These are phyloP conservation scores for Microctonus brassicae DNA, from an alignment of 2,888 invertebrate species.

Conservation along the genomic window DNA sequence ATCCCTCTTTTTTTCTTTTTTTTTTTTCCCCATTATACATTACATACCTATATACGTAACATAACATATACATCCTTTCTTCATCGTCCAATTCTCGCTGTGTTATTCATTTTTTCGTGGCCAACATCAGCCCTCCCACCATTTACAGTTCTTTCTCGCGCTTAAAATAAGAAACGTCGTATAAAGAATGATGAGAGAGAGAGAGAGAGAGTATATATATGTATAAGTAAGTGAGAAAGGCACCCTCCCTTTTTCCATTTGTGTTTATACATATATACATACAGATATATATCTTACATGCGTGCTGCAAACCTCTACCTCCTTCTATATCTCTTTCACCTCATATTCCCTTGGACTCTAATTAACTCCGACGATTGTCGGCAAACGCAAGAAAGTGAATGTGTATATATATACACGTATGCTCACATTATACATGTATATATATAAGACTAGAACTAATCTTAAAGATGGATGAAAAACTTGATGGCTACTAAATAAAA, in stretches of 20 bases:
- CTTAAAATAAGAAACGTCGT: conserved; percentile 4
- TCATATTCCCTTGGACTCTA: conserved; percentile 46
- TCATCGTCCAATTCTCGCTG: neutral
- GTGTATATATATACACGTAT: conserved; percentile 3
- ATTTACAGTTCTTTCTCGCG: neutral
- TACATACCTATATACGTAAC: conserved; percentile 9
- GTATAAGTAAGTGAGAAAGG: neutral
- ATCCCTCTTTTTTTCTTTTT: conserved; percentile 11
- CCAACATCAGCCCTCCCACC: conserved; percentile 22
- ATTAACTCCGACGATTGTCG: conserved; percentile 57
- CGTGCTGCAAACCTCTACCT: conserved; percentile 12
- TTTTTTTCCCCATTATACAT: neutral
- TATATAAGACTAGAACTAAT: conserved; percentile 56
- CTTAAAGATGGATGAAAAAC: conserved; percentile 32
- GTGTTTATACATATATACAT: neutral
- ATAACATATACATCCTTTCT: neutral
- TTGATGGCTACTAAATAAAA: conserved; percentile 41
- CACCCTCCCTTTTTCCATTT: conserved; percentile 15
- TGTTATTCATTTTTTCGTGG: too few relatives aligned
- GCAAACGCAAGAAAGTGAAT: conserved; percentile 42
- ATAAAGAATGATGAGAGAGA: neutral
- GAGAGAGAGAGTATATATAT: too few relatives aligned
- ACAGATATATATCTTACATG: conserved; percentile 23
- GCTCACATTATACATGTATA: neutral
- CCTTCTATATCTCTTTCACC: conserved; percentile 33